Conservation (phyloP, 2,113 vertebrate species). For the Baryphthengus martii region DNA sequence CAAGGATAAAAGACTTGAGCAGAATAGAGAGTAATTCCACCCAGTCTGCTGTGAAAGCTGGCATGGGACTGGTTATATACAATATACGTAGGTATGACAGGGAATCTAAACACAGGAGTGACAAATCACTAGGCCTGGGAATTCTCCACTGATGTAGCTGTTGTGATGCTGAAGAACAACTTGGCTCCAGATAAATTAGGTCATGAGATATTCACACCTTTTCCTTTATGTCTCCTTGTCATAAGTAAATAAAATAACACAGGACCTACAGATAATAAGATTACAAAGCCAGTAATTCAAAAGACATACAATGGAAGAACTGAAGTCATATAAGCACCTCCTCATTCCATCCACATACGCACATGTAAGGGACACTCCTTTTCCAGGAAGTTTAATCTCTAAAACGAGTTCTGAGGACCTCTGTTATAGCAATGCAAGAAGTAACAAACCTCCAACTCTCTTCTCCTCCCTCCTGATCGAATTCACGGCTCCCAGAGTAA, state of each 20-base stretch:
- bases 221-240: conserved; percentile 3
- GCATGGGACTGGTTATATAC: neutral
- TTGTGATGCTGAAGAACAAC: neutral
- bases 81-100: neutral
- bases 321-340: neutral
- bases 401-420: conserved; percentile 15
- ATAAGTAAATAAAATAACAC: conserved; percentile 35
- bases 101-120: conserved; percentile 1
- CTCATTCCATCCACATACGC: neutral
- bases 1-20: neutral
- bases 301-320: neutral
- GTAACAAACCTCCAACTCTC: neutral
- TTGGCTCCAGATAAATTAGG: conserved; percentile 34
- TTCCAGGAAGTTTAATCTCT: conserved; percentile 31
- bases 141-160: neutral
- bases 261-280: conserved; percentile 12
- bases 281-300: neutral
- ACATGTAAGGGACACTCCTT: neutral
- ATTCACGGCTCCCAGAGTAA: neutral
- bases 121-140: conserved; percentile 8
- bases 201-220: conserved; percentile 40
- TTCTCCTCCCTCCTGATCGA: neutral
- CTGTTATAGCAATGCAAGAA: neutral
- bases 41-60: neutral
- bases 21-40: neutral